These are phyloP conservation scores for Ormia ochracea DNA, from an alignment of 2,888 invertebrate species.

Conservation along the genomic window DNA sequence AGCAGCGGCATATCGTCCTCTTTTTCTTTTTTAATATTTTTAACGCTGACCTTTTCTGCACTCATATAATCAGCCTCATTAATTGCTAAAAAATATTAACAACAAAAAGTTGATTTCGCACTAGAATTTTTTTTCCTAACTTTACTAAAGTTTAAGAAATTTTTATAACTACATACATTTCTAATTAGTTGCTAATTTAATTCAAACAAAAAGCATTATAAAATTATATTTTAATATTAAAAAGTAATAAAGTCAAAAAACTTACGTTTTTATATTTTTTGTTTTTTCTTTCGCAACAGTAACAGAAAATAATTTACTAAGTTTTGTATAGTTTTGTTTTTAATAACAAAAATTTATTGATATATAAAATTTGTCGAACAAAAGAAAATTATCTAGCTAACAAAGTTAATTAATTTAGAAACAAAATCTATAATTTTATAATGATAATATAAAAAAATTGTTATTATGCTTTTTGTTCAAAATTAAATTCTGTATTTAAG, in stretches of 20 bases:
- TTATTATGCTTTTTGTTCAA: slow-evolving; percentile 65
- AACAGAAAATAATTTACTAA: slow-evolving; percentile 27
- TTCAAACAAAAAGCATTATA: slow-evolving; percentile 54
- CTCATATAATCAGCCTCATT: slow-evolving; percentile 73
- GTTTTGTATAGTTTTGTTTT: slow-evolving; percentile 52
- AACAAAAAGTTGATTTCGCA: neutral
- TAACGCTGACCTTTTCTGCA: slow-evolving; percentile 65
- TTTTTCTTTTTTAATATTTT: slow-evolving; percentile 73
- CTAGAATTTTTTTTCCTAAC: neutral
- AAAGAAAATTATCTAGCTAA: slow-evolving; percentile 12
- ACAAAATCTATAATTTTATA: neutral
- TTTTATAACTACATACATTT: neutral
- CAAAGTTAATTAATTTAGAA: slow-evolving; percentile 19
- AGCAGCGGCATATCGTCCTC: slow-evolving; percentile 58
- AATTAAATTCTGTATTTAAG: slow-evolving; percentile 29
- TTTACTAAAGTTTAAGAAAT: neutral
- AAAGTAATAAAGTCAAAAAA: slow-evolving; percentile 11
- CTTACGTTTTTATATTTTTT: slow-evolving; percentile 47
- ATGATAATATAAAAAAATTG: slow-evolving; percentile 37
- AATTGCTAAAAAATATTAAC: slow-evolving; percentile 68
- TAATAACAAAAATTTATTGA: slow-evolving; percentile 55
- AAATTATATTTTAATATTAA: slow-evolving; percentile 17
- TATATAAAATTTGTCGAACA: slow-evolving; percentile 28
- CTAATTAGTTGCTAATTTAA: neutral
- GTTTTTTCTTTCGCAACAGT: slow-evolving; percentile 5